A percentile compares a stretch with the other conserved stretches of the same genome.
These are phyloP conservation scores for Tachypleus tridentatus DNA, from an alignment of 1,140 invertebrate species.

Conservation along the genomic window DNA sequence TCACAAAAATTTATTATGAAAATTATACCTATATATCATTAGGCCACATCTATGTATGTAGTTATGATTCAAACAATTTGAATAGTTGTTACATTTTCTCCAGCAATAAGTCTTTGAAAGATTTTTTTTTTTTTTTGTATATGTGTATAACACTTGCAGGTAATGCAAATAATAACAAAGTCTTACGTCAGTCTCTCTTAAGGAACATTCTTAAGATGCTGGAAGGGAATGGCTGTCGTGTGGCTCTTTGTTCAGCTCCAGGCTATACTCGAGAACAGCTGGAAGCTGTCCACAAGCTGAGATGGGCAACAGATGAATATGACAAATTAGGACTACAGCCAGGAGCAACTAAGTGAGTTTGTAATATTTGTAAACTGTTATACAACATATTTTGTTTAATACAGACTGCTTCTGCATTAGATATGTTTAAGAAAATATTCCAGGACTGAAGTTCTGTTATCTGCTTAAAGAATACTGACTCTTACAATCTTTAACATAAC, in stretches of 20 bases:
- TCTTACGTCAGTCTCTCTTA: neutral
- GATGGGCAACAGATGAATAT: constrained; percentile 2
- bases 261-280: constrained; percentile 3
- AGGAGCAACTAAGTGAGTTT: neutral
- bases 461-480: no score
- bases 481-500: no score
- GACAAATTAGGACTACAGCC: neutral
- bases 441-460: no score
- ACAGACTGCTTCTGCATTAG: neutral
- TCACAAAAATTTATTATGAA: no score
- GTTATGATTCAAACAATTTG: no score
- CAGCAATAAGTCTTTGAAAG: neutral
- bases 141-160: no score
- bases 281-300: constrained; percentile 1
- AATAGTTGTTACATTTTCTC: neutral
- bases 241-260: neutral
- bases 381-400: neutral
- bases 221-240: neutral
- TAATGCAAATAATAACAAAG: no score
- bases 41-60: no score
- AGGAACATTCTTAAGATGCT: neutral
- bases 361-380: neutral
- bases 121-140: neutral
- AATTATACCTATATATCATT: no score
- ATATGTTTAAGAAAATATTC: no score